Evolutionary conservation across 2,113 vertebrate genomes (phyloP).

Genomic region (Phyllostomus hastatus): DNA sequence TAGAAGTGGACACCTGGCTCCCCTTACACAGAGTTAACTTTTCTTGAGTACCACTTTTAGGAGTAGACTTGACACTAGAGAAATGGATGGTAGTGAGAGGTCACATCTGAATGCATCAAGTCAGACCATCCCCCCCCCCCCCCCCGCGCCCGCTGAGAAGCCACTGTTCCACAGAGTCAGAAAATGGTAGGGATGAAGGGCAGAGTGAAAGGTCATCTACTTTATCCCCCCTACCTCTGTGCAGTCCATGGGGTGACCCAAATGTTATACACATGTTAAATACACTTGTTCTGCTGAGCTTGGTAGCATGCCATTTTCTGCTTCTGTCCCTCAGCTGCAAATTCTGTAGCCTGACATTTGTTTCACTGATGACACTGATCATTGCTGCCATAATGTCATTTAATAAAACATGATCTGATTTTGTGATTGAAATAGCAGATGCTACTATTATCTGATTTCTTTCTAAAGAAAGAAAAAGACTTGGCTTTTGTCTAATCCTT

Average conservation of each 20-base stretch:
- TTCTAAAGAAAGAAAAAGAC: not conserved
- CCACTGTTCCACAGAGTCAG: not conserved
- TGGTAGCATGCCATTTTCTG: slow-evolving; percentile 18
- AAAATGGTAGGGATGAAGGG: not conserved
- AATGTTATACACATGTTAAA: not conserved
- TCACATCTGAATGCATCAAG: not conserved
- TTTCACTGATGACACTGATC: slow-evolving; percentile 12
- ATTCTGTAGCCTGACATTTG: not conserved
- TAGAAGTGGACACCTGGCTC: not conserved
- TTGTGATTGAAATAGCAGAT: slow-evolving; percentile 34
- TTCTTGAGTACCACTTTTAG: not conserved
- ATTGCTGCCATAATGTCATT: slow-evolving; percentile 25
- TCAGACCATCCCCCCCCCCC: not conserved
- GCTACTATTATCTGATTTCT: not conserved
- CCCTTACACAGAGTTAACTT: not conserved
- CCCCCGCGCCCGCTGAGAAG: too few species aligned
- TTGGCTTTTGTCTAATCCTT: slow-evolving; percentile 11
- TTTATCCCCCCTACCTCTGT: not conserved
- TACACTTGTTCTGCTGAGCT: not conserved
- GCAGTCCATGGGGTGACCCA: not conserved
- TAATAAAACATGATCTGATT: slow-evolving; percentile 34
- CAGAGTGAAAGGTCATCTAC: not conserved
- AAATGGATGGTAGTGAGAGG: not conserved
- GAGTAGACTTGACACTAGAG: not conserved
- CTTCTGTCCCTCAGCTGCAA: not conserved